Evolutionary conservation across 2,797 vertebrate genomes (phyloP).

Genomic region (Dendrocincla fuliginosa): DNA sequence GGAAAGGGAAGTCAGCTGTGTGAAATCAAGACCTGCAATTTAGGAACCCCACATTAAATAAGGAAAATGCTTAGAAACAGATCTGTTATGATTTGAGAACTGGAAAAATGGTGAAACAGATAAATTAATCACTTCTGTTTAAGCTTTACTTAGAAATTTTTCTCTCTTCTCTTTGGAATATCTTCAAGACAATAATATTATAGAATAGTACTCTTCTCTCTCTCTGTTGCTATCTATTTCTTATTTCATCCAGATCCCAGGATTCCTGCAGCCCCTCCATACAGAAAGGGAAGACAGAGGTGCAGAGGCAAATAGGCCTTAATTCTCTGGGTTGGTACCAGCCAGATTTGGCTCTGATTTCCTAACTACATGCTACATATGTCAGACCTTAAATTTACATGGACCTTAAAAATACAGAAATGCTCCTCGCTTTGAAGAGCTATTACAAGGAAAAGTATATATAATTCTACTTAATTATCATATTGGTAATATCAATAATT

Average conservation of each 20-base stretch:
- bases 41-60: constrained; percentile 38
- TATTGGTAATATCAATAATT: not conserved
- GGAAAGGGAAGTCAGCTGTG: constrained; percentile 66
- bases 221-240: not conserved
- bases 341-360: not conserved
- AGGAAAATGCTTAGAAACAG: constrained; percentile 36
- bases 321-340: not conserved
- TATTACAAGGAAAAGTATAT: not conserved
- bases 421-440: not conserved
- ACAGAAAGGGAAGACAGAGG: not conserved
- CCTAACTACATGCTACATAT: not conserved
- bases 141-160: not conserved
- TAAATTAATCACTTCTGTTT: not conserved
- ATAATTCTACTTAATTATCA: not conserved
- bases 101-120: not conserved
- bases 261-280: not conserved
- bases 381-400: not conserved
- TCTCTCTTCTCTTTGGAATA: not conserved
- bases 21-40: constrained; percentile 64
- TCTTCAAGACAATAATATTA: not conserved
- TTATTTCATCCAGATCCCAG: not conserved
- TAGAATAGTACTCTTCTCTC: not conserved
- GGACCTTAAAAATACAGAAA: not conserved
- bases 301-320: not conserved
- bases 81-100: constrained; percentile 2